Evolutionary conservation across 2,888 invertebrate genomes (phyloP).

Genomic region (Papilio protenor): DNA sequence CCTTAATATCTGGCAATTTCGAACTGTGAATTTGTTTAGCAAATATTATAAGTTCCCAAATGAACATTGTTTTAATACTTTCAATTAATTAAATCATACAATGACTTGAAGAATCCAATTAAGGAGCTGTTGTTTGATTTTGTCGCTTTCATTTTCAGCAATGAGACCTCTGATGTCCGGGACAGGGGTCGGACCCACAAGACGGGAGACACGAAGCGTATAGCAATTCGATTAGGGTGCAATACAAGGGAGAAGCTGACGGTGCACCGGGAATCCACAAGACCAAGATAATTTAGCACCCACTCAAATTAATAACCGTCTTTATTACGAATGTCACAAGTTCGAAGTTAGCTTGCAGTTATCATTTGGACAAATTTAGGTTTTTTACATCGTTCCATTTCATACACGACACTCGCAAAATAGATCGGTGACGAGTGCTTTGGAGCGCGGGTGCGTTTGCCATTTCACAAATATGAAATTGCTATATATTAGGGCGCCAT

Average conservation of each 20-base stretch:
- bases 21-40: not conserved
- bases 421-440: constrained; percentile 79
- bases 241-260: constrained; percentile 77
- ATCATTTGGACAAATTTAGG: not conserved
- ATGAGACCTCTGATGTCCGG: constrained; percentile 76
- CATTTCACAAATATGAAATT: constrained; percentile 82
- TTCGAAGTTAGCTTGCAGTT: constrained; percentile 38
- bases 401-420: constrained; percentile 80
- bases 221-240: constrained; percentile 83
- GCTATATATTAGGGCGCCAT: constrained; percentile 73
- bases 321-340: constrained; percentile 46
- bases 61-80: not conserved
- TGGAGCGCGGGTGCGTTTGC: constrained; percentile 62
- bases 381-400: constrained; percentile 71
- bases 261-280: constrained; percentile 65
- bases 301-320: constrained; percentile 33
- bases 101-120: constrained; percentile 74
- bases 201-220: constrained; percentile 79
- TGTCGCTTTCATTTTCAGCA: constrained; percentile 79
- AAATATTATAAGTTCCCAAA: not conserved
- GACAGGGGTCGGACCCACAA: constrained; percentile 75
- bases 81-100: constrained; percentile 73
- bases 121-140: constrained; percentile 77
- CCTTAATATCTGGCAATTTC: not conserved
- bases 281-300: constrained; percentile 52